Percentiles rank a stretch among this genome's conserved stretches.
phyloP scores from a whole-genome alignment of 2,113 vertebrate species.

The Phyllostomus hastatus region DNA sequence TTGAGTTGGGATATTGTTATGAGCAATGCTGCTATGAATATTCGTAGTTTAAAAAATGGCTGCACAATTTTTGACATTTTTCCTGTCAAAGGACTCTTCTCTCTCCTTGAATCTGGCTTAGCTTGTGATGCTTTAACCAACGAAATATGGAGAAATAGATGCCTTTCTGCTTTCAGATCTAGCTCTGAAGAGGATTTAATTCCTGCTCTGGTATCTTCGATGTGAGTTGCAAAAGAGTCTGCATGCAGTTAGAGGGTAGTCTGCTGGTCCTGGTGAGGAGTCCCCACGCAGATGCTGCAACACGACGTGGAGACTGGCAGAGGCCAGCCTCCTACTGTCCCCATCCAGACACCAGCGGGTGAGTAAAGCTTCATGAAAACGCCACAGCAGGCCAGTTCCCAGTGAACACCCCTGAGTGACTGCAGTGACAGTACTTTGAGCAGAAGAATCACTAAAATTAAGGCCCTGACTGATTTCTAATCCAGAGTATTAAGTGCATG shows the following conservation, averaged over 20 bases:
- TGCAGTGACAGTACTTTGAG: neutral
- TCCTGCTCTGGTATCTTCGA: neutral
- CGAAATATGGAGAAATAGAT: neutral
- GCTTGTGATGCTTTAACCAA: neutral
- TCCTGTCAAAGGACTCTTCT: neutral
- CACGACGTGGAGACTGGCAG: neutral
- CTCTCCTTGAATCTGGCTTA: neutral
- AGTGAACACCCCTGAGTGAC: neutral
- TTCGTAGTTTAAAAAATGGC: neutral
- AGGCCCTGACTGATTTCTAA: neutral
- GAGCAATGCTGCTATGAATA: neutral
- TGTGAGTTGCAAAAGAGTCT: neutral
- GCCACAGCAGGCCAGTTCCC: fast-evolving
- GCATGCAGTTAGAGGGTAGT: neutral
- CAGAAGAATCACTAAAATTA: neutral
- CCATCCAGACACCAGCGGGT: neutral
- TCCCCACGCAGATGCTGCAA: neutral
- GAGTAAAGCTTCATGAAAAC: neutral
- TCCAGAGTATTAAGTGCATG: neutral
- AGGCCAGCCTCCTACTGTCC: neutral
- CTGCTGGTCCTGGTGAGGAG: no score
- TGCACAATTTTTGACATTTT: neutral
- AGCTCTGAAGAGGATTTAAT: neutral
- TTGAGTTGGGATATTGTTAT: neutral
- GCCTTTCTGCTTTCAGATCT: neutral